Conservation (phyloP, 2,888 invertebrate species). For the Odontocerum albicorne region DNA sequence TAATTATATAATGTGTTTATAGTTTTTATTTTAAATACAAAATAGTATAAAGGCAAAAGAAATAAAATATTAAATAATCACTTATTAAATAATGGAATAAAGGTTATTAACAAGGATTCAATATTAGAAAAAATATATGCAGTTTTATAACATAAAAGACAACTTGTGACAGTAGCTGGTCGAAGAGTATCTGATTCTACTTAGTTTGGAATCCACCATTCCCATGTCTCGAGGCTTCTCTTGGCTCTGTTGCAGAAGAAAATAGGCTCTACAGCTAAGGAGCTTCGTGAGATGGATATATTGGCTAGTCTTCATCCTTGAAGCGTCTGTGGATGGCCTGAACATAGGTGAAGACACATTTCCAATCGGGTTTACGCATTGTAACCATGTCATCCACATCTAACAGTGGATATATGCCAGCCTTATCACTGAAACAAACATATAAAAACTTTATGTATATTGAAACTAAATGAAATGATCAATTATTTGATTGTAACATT, state of each 20-base stretch:
- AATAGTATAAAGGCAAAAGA: constrained; percentile 18
- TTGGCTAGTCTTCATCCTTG: constrained; percentile 68
- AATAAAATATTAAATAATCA: constrained; percentile 29
- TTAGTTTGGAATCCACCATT: too few relatives aligned
- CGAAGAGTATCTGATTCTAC: constrained; percentile 10
- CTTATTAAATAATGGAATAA: constrained; percentile 36
- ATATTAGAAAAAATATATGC: constrained; percentile 24
- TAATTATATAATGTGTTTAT: too few relatives aligned
- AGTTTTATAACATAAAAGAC: constrained; percentile 13
- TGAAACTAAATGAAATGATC: too few relatives aligned
- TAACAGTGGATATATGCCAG: constrained; percentile 93
- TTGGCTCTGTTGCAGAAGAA: too few relatives aligned
- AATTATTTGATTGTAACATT: too few relatives aligned
- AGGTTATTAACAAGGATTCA: constrained; percentile 30
- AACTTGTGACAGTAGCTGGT: constrained; percentile 30
- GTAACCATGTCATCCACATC: constrained; percentile 99
- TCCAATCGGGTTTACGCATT: constrained; percentile 98
- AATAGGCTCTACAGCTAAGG: too few relatives aligned
- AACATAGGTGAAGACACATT: constrained; percentile 99
- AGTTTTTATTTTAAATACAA: constrained; percentile 16
- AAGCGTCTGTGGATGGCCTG: constrained; percentile 95
- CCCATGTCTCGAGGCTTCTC: too few relatives aligned
- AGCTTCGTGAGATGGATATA: background rate
- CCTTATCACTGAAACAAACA: constrained; percentile 80
- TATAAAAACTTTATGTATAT: constrained; percentile 7